Evolutionary conservation across 2,888 invertebrate genomes (phyloP), one percentile per base, ranked within the genome.

Genomic region (Melieria omissa): DNA sequence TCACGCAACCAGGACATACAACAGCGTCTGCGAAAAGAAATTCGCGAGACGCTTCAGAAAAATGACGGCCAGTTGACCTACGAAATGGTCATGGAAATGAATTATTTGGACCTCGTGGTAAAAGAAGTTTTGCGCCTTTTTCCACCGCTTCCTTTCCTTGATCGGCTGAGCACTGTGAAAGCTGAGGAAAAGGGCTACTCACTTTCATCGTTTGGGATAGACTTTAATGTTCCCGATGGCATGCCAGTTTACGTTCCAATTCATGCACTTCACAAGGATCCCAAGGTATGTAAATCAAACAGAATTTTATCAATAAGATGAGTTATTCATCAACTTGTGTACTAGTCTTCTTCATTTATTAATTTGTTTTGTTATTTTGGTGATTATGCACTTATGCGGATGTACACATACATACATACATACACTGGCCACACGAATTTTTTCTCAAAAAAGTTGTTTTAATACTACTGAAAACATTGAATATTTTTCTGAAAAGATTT

Each of bases 1-100:
- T 83, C 87, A 0, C 78, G 77, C n/a, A 78, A 87, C 49, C 81
- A 74, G 0, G 82, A 85, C 1, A 67, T 87, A 0, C 88, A 89
- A 74, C 78, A 84, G 1, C 82, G 82, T 61, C 75, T 88, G 14
- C 80, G 87, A 2, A 61, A 80, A 10, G 89, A 89, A 78, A 85
- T 89, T 4, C 78, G 79, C 9, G 79, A 83, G 3, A 60, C 63
- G 8, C 45, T 74, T 5, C 14, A 55, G 42, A 41, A 58, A 16
- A 71, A 67, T 57, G 70, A 74, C n/a, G 75, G 70, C 0, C 73
- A 76, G 6, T 45, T 80, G 3, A 72, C 75, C 0, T 80, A 79
- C 52, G 79, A 79, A 9, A 55, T 71, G 42, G 41, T 77, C 7
- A 68, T 70, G 16, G 74, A 73, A 5, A 62, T 80, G 76, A 65